Evolutionary conservation across 2,113 vertebrate species (phyloP), one percentile per base, ranked within the genome.

Genomic region (Hippolais icterina): DNA sequence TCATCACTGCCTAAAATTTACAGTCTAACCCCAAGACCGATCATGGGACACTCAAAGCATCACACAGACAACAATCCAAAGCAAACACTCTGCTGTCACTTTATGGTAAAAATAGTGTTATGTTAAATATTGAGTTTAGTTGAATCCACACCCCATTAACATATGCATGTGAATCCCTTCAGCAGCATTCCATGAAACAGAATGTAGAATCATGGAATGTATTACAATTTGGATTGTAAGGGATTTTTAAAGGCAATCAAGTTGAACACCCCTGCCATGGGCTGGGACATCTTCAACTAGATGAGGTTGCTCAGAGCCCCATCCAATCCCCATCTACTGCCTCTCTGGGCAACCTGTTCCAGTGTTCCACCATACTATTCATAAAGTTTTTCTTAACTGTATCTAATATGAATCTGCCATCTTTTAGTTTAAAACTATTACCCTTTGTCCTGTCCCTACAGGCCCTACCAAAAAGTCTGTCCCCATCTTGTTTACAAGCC

Each of bases 101-200:
- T 11, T n/a, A 19, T 10, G 12, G 31, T 16, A 12, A 89, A 80
- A 80, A 70, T 21, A 57, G 5, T 33, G 28, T 6, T 28, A 44
- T 1, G 0, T 33, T 66, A 75, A 81, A 42, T 6, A 57, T 2
- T 46, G 28, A 86, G 20, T 28, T 81, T 57, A 53, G 28, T 12
- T 4, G 1, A 68, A 35, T 77, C 25, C 13, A 44, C 10, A 41
- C 16, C 2, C 33, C 4, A 0, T 47, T 76, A 71, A 61, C 7
- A 65, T 2, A 25, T 0, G 2, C 41, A 59, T 2, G 0, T 6
- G 27, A 64, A 22, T 57, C 42, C 17, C 50, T 46, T 6, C 28
- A 70, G 33, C 35, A 54, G 24, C 31, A 59, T 39, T 24, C 21
- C 18, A 47, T 29, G 12, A 75, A 87, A 77, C 1, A 19, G 18